phyloP scores from a whole-genome alignment of 2,888 invertebrate genomes.

The Resseliella maxima region DNA sequence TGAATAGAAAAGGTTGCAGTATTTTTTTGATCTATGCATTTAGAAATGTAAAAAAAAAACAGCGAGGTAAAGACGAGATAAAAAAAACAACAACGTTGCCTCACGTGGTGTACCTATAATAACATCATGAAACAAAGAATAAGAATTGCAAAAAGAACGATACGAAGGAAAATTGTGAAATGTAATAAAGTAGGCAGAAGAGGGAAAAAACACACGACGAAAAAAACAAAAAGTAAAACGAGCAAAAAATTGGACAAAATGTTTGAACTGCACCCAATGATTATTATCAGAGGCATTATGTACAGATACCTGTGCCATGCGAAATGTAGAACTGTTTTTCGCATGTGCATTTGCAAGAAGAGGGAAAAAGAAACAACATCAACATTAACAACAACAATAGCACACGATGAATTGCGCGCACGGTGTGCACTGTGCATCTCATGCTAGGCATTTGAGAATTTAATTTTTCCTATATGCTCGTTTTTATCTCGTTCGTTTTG shows the following conservation, averaged over 20 bases:
- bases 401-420: neutral
- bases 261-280: constrained; percentile 55
- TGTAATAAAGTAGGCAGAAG: constrained; percentile 10
- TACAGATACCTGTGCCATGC: constrained; percentile 51
- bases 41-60: neutral
- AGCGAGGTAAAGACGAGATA: neutral
- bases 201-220: neutral
- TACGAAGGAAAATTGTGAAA: constrained; percentile 4
- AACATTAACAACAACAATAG: neutral
- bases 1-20: constrained; percentile 38
- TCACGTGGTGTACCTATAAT: constrained; percentile 3
- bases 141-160: neutral
- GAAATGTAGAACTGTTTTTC: constrained; percentile 47
- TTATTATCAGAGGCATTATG: constrained; percentile 49
- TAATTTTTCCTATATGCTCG: constrained; percentile 16
- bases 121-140: constrained; percentile 47
- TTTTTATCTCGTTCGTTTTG: constrained; percentile 21
- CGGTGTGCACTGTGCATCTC: constrained; percentile 46
- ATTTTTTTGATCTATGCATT: constrained; percentile 35
- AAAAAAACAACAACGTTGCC: neutral
- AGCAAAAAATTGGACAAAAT: constrained; percentile 49
- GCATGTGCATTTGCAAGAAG: neutral
- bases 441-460: constrained; percentile 44
- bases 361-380: neutral
- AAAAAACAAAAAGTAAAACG: neutral